These are phyloP conservation scores for Platycercus adscitus DNA, from an alignment of 2,113 vertebrate genomes.

Conservation along the genomic window DNA sequence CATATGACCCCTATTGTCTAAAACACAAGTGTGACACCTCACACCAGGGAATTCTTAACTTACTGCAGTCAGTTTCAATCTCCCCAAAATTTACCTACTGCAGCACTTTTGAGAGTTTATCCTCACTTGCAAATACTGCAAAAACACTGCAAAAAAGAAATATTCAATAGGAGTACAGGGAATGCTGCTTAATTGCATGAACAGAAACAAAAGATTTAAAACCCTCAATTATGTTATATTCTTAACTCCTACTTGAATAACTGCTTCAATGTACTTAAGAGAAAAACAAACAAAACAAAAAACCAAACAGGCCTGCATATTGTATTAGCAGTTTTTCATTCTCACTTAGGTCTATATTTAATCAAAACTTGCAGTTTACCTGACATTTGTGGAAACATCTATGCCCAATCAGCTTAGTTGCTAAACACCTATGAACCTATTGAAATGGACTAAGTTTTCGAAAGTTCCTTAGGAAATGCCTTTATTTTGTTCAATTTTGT, in stretches of 20 bases:
- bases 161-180: not conserved
- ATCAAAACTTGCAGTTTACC: not conserved
- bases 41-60: constrained; percentile 17
- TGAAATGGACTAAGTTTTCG: not conserved
- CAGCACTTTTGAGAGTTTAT: not conserved
- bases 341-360: not conserved
- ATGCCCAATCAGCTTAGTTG: not conserved
- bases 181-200: not conserved
- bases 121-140: not conserved
- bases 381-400: not conserved
- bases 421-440: not conserved
- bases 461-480: not conserved
- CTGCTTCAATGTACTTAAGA: not conserved
- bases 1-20: constrained; percentile 21
- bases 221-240: not conserved
- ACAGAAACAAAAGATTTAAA: not conserved
- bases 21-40: constrained; percentile 26
- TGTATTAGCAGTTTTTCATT: not conserved
- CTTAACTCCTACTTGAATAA: not conserved
- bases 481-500: not conserved
- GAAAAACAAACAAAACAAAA: not conserved
- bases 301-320: not conserved
- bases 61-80: not conserved
- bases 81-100: not conserved
- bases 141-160: not conserved